These are phyloP conservation scores for Leptobrachium ailaonicum DNA, from an alignment of 2,113 vertebrate genomes.

Conservation along the genomic window DNA sequence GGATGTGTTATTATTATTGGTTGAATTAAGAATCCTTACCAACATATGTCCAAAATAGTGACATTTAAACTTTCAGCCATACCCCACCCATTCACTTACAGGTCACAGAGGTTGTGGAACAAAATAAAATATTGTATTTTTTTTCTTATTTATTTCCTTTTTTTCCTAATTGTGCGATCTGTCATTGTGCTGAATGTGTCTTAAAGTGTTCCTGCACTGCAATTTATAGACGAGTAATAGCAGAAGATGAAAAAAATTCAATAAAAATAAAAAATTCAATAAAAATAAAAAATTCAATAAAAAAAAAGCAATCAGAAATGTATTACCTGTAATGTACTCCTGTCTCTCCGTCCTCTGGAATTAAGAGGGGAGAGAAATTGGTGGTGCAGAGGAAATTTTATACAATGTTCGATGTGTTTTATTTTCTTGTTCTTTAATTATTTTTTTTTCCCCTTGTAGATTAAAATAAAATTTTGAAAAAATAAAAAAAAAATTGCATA, in stretches of 20 bases:
- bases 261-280: neutral
- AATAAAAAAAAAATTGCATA: neutral
- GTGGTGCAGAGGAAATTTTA: constrained; percentile 32
- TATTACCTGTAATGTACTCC: constrained; percentile 12
- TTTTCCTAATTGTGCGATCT: neutral
- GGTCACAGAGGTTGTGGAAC: constrained; percentile 18
- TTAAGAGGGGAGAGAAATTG: neutral
- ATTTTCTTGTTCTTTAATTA: constrained; percentile 18
- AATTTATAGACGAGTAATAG: constrained; percentile 24
- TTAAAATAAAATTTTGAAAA: constrained; percentile 38
- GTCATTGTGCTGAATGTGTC: constrained; percentile 33
- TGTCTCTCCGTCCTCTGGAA: constrained; percentile 16
- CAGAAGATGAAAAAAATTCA: constrained; percentile 1
- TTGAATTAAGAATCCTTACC: too few relatives aligned
- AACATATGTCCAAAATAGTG: too few relatives aligned
- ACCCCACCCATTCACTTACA: too few relatives aligned
- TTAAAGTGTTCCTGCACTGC: constrained; percentile 37
- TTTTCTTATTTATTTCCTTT: neutral
- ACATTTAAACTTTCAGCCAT: too few relatives aligned
- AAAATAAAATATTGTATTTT: neutral
- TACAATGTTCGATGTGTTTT: constrained; percentile 24
- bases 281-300: constrained; percentile 6
- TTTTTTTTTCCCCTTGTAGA: constrained; percentile 36
- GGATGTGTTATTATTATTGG: too few relatives aligned
- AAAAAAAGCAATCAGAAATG: constrained; percentile 17